These are phyloP conservation scores for Periophthalmus magnuspinnatus DNA, from an alignment of 2,797 vertebrate species.

Conservation along the genomic window DNA sequence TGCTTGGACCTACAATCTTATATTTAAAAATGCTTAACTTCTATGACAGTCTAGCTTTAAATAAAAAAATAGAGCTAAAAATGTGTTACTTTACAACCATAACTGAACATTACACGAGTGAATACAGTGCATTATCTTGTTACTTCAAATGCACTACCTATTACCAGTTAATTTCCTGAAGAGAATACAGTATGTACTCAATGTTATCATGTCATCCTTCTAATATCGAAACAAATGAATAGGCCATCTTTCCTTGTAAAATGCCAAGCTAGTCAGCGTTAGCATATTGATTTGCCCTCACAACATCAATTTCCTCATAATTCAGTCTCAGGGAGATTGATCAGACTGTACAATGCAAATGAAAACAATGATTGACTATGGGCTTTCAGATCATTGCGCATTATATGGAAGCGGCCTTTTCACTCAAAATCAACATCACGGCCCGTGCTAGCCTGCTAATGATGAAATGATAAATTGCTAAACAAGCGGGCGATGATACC, in stretches of 20 bases:
- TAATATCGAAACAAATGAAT: background rate
- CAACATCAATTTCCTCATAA: conserved; percentile 36
- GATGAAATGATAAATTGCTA: background rate
- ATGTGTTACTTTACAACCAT: background rate
- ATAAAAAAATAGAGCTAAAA: background rate
- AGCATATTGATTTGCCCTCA: conserved; percentile 34
- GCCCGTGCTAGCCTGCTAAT: conserved; percentile 10
- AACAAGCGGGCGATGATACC: conserved; percentile 22
- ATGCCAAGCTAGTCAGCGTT: conserved; percentile 4
- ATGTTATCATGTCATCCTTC: background rate
- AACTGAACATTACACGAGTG: background rate
- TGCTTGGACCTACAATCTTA: too few relatives aligned
- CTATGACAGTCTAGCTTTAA: too few relatives aligned
- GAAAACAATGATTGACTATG: conserved; percentile 32
- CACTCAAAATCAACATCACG: background rate
- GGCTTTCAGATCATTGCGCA: conserved; percentile 16
- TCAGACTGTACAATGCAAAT: conserved; percentile 18
- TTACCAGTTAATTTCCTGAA: background rate
- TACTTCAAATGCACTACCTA: background rate
- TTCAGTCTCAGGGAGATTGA: conserved; percentile 31
- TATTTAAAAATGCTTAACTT: too few relatives aligned
- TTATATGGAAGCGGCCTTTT: conserved; percentile 11
- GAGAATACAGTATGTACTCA: background rate
- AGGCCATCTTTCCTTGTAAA: conserved; percentile 7
- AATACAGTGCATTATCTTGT: background rate